phyloP scores from a whole-genome alignment of 2,113 vertebrate genomes.

The Zeus faber region DNA sequence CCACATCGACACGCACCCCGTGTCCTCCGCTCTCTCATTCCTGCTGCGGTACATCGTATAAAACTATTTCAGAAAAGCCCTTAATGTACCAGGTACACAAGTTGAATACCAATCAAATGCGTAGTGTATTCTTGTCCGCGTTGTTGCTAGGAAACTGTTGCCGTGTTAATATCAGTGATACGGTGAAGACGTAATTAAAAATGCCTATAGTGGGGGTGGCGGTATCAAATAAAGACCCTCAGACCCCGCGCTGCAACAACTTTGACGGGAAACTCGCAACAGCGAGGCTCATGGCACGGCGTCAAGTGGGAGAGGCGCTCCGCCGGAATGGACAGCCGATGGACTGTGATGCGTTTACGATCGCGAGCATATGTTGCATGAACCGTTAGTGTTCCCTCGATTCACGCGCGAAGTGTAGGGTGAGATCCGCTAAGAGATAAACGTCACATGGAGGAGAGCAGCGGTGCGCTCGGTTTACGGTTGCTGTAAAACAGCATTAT shows the following conservation, averaged over 20 bases:
- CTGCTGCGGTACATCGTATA: conserved; percentile 17
- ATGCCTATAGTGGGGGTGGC: conserved; percentile 53
- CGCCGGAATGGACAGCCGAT: no score
- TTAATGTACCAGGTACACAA: conserved; percentile 60
- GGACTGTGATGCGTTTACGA: no score
- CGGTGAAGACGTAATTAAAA: conserved; percentile 67
- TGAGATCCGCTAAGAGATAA: no score
- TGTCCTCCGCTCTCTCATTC: conserved; percentile 19
- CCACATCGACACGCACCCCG: conserved; percentile 24
- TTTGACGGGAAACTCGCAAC: background rate
- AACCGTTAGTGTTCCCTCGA: no score
- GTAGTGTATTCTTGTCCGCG: conserved; percentile 70
- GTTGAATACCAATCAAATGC: conserved; percentile 64
- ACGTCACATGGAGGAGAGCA: no score
- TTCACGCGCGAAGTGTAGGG: no score
- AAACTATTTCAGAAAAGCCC: conserved; percentile 36
- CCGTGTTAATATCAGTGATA: conserved; percentile 70
- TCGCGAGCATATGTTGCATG: no score
- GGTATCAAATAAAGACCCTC: conserved; percentile 38
- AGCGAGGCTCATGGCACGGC: no score
- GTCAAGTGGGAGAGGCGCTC: no score
- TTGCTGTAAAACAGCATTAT: no score
- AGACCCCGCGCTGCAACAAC: conserved; percentile 15
- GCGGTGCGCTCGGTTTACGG: no score
- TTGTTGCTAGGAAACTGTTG: conserved; percentile 79